Evolutionary conservation across 2,113 vertebrate species (phyloP), one percentile per base, ranked within the genome.

Genomic region (Apeltes quadracus): DNA sequence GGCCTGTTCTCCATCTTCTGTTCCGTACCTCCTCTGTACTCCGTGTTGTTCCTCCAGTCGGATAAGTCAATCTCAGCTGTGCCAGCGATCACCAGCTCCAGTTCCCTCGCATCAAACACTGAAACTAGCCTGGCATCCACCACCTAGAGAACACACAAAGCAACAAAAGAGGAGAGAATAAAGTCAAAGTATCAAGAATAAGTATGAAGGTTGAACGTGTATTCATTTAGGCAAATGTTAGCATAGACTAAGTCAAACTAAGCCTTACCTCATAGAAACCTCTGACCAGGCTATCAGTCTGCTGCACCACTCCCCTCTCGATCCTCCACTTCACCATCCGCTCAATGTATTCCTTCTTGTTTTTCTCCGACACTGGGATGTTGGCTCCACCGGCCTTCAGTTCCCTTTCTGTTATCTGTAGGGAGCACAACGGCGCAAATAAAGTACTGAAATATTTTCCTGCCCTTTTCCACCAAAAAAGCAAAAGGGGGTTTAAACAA

Each of bases 301-400:
- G 96, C 50, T 97, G 96, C 23, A 97, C 96, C 50, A 97, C 96
- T 1, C 96, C 96, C 67, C 96, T 92, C 87, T 97, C 96, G 51
- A 97, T 96, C 74, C 96, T 92, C 96, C 96, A 97, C 78, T 97
- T 97, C 79, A 97, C 96, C 96, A 97, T 97, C 71, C 95, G 93
- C 89, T 97, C 96, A 11, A 97, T 96, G 75, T 97, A 97, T 69
- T 97, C 96, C 86, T 97, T 97, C 90, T 97, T 97, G 90, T 97
- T 97, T 87, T 96, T 97, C 87, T 97, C 96, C 0, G 95, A 95
- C 46, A 97, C 96, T 0, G 95, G 93, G 78, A 97, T 97, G 85
- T 96, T 96, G 83, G 96, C 95, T 80, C 96, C 96, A 16, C 96
- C 95, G 29, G 95, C 94, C 81, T 96, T 97, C 75, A 97, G 87